Percentiles rank a stretch among this genome's conserved stretches.
Conservation (phyloP, 1,140 invertebrate species). For the Drosophila virilis region DNA sequence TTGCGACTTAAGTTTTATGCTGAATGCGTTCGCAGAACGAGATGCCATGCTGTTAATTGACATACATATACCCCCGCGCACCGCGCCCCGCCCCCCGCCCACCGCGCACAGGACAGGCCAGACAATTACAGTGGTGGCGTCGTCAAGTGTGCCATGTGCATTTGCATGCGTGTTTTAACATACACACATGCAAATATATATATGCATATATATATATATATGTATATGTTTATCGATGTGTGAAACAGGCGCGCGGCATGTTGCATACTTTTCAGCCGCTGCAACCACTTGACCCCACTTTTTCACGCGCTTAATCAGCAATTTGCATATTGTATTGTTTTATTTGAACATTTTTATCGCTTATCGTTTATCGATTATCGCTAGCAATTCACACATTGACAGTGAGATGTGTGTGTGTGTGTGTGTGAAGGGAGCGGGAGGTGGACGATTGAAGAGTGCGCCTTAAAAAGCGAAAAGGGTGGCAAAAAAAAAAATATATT, state of each 20-base stretch:
- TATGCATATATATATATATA: neutral
- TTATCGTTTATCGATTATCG: slow-evolving; percentile 3
- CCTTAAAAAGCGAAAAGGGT: no score
- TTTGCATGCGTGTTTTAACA: neutral
- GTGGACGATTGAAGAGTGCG: no score
- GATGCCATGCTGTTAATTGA: slow-evolving; percentile 71
- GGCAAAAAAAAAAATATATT: no score
- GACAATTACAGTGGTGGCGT: slow-evolving; percentile 36
- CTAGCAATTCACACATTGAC: slow-evolving; percentile 1
- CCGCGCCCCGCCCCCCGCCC: no score
- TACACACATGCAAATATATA: no score
- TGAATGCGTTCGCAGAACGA: slow-evolving; percentile 15
- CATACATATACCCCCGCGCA: neutral
- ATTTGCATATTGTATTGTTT: neutral
- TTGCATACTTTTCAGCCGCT: slow-evolving; percentile 38
- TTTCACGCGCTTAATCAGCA: slow-evolving; percentile 7
- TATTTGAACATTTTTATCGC: neutral
- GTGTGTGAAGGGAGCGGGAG: no score
- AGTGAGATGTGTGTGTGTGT: neutral
- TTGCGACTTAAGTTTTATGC: slow-evolving; percentile 35
- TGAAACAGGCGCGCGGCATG: neutral
- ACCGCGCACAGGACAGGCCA: neutral
- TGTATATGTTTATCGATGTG: neutral
- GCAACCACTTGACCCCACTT: slow-evolving; percentile 12
- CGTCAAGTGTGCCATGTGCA: slow-evolving; percentile 11